These are phyloP conservation scores for Gryllus bimaculatus DNA, from an alignment of 1,140 invertebrate species.

Conservation along the genomic window DNA sequence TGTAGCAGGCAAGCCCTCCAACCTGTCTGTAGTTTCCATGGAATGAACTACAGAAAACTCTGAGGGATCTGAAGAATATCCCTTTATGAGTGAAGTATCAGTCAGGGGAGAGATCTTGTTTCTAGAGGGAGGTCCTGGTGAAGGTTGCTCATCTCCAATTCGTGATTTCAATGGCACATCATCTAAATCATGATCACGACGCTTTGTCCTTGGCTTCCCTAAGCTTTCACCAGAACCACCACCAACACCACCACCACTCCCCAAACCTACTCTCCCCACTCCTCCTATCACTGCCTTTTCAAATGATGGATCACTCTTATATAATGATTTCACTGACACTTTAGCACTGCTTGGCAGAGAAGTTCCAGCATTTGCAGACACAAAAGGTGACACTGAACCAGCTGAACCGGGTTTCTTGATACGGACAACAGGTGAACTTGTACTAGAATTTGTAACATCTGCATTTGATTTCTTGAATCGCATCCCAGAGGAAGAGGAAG, in stretches of 20 bases:
- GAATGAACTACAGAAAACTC: background rate
- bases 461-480: background rate
- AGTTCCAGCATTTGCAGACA: slow-evolving; percentile 2
- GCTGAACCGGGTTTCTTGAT: slow-evolving; percentile 11
- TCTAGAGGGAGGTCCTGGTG: background rate
- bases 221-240: slow-evolving; percentile 23
- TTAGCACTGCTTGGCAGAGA: slow-evolving; percentile 17
- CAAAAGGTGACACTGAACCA: slow-evolving; percentile 2
- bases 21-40: background rate
- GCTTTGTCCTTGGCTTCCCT: slow-evolving; percentile 10
- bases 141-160: slow-evolving; percentile 11
- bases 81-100: background rate
- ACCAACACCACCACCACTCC: slow-evolving; percentile 15
- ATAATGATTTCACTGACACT: slow-evolving; percentile 18
- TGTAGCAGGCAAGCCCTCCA: background rate
- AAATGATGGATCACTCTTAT: slow-evolving; percentile 17
- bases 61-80: background rate
- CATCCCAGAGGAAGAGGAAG: background rate
- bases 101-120: background rate
- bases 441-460: background rate
- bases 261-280: background rate
- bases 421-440: background rate
- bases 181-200: slow-evolving; percentile 22
- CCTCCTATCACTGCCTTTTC: background rate
- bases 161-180: slow-evolving; percentile 23